Evolutionary conservation across 2,888 invertebrate genomes (phyloP).

Genomic region (Melanostoma mellinum): DNA sequence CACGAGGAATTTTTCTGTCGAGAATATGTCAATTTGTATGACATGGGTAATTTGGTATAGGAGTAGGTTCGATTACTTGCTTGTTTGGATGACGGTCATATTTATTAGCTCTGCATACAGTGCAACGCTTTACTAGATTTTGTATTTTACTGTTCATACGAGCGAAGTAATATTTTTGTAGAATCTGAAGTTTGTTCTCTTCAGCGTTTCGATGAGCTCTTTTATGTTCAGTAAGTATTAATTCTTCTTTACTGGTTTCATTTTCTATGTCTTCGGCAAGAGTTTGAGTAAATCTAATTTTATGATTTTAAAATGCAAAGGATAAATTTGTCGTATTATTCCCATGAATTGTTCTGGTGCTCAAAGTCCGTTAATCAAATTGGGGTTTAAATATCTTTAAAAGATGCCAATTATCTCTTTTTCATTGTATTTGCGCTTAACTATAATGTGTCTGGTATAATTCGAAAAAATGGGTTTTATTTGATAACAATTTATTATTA

Average conservation of each 20-base stretch:
- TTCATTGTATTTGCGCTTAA: constrained; percentile 6
- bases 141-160: no score
- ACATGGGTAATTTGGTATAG: no score
- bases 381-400: constrained; percentile 11
- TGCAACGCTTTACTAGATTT: no score
- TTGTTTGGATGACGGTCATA: no score
- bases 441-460: constrained; percentile 10
- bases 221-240: background rate
- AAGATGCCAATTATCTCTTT: background rate
- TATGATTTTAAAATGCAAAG: background rate
- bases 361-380: background rate
- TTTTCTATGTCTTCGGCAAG: background rate
- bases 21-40: no score
- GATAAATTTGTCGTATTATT: constrained; percentile 20
- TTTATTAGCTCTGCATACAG: no score
- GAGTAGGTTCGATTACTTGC: no score
- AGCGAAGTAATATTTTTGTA: no score
- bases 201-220: constrained; percentile 5
- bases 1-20: no score
- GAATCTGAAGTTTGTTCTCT: no score
- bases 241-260: constrained; percentile 3
- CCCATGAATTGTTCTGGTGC: constrained; percentile 10
- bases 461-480: constrained; percentile 1
- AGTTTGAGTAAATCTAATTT: constrained; percentile 10
- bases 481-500: background rate